A percentile compares a stretch with the other conserved stretches of the same genome.
phyloP scores from a whole-genome alignment of 1,140 invertebrate genomes.

The Drosophila saltans region DNA sequence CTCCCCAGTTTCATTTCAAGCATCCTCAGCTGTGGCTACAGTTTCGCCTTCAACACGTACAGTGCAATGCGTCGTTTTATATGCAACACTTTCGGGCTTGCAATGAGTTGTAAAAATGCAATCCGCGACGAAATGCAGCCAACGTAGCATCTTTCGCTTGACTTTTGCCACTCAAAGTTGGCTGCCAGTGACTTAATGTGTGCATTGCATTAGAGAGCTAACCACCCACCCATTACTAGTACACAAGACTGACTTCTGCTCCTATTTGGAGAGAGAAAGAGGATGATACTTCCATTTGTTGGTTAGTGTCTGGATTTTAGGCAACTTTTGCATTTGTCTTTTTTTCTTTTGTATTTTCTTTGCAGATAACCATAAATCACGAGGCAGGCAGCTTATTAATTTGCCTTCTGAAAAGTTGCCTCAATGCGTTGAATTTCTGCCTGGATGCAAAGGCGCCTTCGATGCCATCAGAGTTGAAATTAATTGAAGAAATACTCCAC shows the following conservation, averaged over 20 bases:
- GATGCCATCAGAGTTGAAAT: slow-evolving; percentile 64
- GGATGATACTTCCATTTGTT: background rate
- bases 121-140: slow-evolving; percentile 53
- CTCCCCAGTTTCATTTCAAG: slow-evolving; percentile 28
- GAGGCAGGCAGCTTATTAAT: slow-evolving; percentile 88
- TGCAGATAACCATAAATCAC: slow-evolving; percentile 88
- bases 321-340: slow-evolving; percentile 27
- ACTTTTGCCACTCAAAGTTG: slow-evolving; percentile 53
- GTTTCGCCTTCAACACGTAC: slow-evolving; percentile 56
- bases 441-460: slow-evolving; percentile 58
- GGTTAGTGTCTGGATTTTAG: slow-evolving; percentile 3
- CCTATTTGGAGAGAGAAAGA: background rate
- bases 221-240: background rate
- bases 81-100: slow-evolving; percentile 70
- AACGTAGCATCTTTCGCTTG: slow-evolving; percentile 55
- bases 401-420: slow-evolving; percentile 85
- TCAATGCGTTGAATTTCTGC: slow-evolving; percentile 70
- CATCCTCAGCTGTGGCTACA: no score
- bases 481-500: slow-evolving; percentile 90
- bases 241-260: background rate
- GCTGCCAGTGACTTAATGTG: slow-evolving; percentile 58
- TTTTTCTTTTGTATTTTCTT: slow-evolving; percentile 54
- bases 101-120: slow-evolving; percentile 78
- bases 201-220: slow-evolving; percentile 55
- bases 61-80: slow-evolving; percentile 72